These are phyloP conservation scores for Lophotis ruficrista DNA, from an alignment of 2,113 vertebrate species.

Conservation along the genomic window DNA sequence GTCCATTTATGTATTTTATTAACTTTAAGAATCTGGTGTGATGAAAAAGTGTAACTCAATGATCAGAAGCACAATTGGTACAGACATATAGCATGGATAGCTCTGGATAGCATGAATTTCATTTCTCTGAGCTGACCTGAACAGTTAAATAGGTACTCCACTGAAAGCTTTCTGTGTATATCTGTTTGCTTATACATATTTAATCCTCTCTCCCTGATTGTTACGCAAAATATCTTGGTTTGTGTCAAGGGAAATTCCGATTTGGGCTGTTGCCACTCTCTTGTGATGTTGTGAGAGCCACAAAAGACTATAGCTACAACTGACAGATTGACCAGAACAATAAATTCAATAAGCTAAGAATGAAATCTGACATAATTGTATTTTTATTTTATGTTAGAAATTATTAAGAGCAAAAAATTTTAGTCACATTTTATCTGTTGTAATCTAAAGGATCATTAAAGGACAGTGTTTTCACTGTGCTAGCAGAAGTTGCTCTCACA, in stretches of 20 bases:
- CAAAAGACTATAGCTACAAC: constrained; percentile 31
- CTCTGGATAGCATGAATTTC: neutral
- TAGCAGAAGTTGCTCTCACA: neutral
- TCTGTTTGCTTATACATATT: neutral
- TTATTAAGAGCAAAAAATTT: neutral
- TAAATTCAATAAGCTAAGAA: constrained; percentile 1
- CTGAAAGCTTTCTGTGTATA: neutral
- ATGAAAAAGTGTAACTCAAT: neutral
- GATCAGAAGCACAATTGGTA: neutral
- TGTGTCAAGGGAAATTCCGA: constrained; percentile 36
- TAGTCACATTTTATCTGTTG: neutral
- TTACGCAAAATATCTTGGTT: constrained; percentile 37
- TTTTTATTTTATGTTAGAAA: constrained; percentile 48
- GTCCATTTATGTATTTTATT: neutral
- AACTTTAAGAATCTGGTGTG: neutral
- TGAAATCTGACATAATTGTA: constrained; percentile 11
- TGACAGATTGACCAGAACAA: constrained; percentile 15
- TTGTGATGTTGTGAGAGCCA: constrained; percentile 9
- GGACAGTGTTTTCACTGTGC: neutral
- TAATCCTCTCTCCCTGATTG: constrained; percentile 36
- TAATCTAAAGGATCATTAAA: constrained; percentile 19
- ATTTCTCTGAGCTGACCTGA: neutral
- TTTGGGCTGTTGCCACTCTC: constrained; percentile 29
- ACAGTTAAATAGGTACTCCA: constrained; percentile 25
- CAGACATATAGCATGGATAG: neutral